Percentiles rank a stretch among this genome's conserved stretches.
Evolutionary conservation across 2,888 invertebrate genomes (phyloP).

Genomic region (Hypena proboscidalis): DNA sequence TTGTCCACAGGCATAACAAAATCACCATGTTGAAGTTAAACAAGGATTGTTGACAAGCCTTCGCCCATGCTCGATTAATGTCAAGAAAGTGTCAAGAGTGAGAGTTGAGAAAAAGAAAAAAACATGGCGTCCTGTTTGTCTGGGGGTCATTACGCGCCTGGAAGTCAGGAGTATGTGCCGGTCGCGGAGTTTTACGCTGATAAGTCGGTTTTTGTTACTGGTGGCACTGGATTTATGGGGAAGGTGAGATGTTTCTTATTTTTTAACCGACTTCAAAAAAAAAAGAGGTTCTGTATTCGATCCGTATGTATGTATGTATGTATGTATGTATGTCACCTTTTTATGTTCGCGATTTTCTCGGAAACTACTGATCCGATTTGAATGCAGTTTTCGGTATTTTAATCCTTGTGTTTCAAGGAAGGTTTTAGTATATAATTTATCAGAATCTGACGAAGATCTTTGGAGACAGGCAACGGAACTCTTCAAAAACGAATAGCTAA

Average conservation of each 20-base stretch:
- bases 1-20: conserved; percentile 55
- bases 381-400: no score
- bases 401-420: no score
- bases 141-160: conserved; percentile 61
- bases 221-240: conserved; percentile 94
- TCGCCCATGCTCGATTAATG: conserved; percentile 34
- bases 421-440: no score
- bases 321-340: no score
- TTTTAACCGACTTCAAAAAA: no score
- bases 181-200: conserved; percentile 90
- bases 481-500: no score
- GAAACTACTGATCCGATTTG: no score
- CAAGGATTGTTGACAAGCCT: conserved; percentile 15
- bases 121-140: conserved; percentile 77
- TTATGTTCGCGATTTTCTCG: no score
- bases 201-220: conserved; percentile 91
- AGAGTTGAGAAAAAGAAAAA: conserved; percentile 23
- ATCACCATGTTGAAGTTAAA: conserved; percentile 53
- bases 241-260: conserved; percentile 84
- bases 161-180: conserved; percentile 72
- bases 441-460: no score
- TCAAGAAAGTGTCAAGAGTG: conserved; percentile 28
- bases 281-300: no score
- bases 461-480: no score
- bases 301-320: no score